A percentile compares a stretch with the other conserved stretches of the same genome.
These are phyloP conservation scores for Pantherophis guttatus DNA, from an alignment of 2,113 vertebrate genomes.

Conservation along the genomic window DNA sequence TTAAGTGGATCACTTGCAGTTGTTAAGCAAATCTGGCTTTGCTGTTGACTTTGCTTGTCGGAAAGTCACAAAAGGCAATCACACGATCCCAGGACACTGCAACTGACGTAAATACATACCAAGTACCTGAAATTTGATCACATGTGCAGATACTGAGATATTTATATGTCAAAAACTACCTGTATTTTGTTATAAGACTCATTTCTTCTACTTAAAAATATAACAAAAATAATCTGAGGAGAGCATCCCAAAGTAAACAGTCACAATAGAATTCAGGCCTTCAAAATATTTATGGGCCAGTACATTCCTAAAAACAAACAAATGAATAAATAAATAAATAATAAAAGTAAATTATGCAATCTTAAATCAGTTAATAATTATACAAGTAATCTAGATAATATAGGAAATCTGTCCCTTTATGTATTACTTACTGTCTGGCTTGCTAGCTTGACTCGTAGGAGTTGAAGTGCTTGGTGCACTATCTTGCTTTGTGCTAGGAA, in stretches of 20 bases:
- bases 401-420: not conserved
- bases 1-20: not conserved
- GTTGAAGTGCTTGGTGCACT: constrained; percentile 83
- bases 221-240: rapidly evolving
- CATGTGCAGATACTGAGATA: not conserved
- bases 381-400: not conserved
- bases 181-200: not conserved
- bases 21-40: not conserved
- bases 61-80: not conserved
- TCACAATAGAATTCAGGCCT: not conserved
- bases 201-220: not conserved
- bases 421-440: constrained; percentile 71
- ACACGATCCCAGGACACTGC: not conserved
- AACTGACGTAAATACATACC: not conserved
- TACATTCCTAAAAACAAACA: not conserved
- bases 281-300: not conserved
- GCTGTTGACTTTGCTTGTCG: not conserved
- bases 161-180: not conserved
- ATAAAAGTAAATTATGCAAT: too few species aligned
- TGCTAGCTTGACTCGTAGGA: constrained; percentile 72
- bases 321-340: too few species aligned
- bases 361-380: not conserved
- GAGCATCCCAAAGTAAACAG: not conserved
- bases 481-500: constrained; percentile 56
- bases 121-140: not conserved